These are phyloP conservation scores for Delichon dasypus DNA, from an alignment of 2,797 vertebrate genomes.

Conservation along the genomic window DNA sequence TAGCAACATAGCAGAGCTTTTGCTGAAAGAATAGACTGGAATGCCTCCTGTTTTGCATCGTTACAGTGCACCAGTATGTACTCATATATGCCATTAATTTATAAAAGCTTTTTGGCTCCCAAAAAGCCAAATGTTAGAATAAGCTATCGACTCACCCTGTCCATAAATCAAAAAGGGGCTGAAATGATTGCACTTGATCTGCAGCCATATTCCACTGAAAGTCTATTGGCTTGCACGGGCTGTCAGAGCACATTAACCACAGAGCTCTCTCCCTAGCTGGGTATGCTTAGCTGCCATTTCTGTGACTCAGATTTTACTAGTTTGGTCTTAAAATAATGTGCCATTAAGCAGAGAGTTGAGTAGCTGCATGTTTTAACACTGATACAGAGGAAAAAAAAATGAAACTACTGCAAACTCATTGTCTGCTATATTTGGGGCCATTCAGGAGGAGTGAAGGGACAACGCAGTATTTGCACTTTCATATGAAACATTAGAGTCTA, in stretches of 20 bases:
- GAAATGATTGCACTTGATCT: background rate
- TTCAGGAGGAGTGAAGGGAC: background rate
- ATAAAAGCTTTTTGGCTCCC: conserved; percentile 10
- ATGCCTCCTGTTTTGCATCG: background rate
- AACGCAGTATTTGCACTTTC: background rate
- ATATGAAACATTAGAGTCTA: background rate
- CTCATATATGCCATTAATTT: conserved; percentile 41
- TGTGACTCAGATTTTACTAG: background rate
- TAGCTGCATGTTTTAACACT: background rate
- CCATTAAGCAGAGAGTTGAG: background rate
- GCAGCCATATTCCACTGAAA: conserved; percentile 26
- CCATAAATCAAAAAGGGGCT: conserved; percentile 17
- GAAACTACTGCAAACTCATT: background rate
- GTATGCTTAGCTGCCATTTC: background rate
- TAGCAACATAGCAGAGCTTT: background rate
- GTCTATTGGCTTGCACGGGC: conserved; percentile 14
- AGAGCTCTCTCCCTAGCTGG: background rate
- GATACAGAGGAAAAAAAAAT: background rate
- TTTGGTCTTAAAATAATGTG: conserved; percentile 3
- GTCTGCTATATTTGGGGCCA: fast-evolving
- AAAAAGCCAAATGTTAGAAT: conserved; percentile 28
- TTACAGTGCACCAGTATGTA: background rate
- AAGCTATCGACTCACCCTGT: conserved; percentile 4
- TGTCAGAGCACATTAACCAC: background rate
- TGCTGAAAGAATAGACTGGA: background rate